phyloP scores from a whole-genome alignment of 2,113 vertebrate species.

The Cyprinodon variegatus region DNA sequence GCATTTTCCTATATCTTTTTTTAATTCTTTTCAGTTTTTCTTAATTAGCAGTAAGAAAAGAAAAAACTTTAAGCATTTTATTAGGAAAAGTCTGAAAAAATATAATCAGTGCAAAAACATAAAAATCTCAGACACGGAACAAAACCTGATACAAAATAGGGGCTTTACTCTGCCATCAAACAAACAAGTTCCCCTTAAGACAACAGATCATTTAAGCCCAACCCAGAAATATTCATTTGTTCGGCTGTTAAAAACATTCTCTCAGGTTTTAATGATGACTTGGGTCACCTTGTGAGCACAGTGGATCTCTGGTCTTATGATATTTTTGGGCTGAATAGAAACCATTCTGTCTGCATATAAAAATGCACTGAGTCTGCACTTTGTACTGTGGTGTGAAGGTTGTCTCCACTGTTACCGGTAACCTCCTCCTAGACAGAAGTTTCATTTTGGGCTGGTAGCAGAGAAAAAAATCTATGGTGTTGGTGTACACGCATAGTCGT shows the following conservation, averaged over 20 bases:
- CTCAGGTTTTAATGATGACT: not conserved
- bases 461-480: not conserved
- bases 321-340: not conserved
- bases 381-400: not conserved
- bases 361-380: not conserved
- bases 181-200: not conserved
- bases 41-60: not conserved
- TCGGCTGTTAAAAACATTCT: not conserved
- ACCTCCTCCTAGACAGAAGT: not conserved
- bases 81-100: not conserved
- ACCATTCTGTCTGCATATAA: not conserved
- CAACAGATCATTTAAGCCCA: not conserved
- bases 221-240: not conserved
- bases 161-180: not conserved
- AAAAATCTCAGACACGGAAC: too few species aligned
- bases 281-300: rapidly evolving
- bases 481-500: not conserved
- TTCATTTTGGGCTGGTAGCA: not conserved
- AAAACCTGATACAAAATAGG: not conserved
- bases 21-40: not conserved
- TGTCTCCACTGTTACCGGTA: not conserved
- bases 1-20: not conserved
- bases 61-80: not conserved
- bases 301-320: not conserved
- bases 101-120: not conserved